Base-by-base conservation (phyloP, 2,113 vertebrate genomes). In the Rhea pennata region DNA sequence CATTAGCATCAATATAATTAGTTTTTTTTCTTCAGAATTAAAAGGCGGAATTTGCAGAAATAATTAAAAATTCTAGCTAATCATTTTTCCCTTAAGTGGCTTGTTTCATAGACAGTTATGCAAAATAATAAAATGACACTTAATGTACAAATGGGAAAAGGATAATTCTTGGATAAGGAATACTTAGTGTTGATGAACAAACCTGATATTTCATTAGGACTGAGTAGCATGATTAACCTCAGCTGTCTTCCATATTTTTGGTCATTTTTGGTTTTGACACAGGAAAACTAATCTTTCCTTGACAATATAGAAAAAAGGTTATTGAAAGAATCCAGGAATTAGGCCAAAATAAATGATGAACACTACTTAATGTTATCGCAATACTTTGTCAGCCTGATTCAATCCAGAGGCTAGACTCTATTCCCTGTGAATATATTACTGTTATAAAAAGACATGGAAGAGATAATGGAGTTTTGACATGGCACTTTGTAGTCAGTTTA, bases 401-500 rank as follows among this genome's bases (percentile, higher is more conserved):
- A 88, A 64, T 71, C 71, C 87, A 87, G 84, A 89, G 78, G 64
- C 84, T 94, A 82, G 84, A 96, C 91, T 87, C 71, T 83, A 85
- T 87, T 95, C 93, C 81, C 92, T 91, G 93, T 83, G 94, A 96
- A 96, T 46, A 91, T 74, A 91, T 66, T 80, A 92, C 88, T 89
- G 94, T 91, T 96, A 94, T 96, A 96, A 96, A 95, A 94, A 91
- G 87, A 87, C n/a, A 39, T 51, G 33, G 23, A 78, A 78, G 65
- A 95, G 66, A 85, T 78, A 95, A 90, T 66, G 69, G 92, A 96
- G 87, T 74, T 96, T 87, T 88, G 95, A 95, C 94, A 93, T 70
- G 91, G 94, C 95, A 96, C 72, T 80, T 82, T 59, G 71, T 62
- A 96, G 87, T 95, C 94, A 96, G 87, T 97, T 96, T 96, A 79